Evolutionary conservation across 1,140 invertebrate genomes (phyloP).

Genomic region (Apis laboriosa): DNA sequence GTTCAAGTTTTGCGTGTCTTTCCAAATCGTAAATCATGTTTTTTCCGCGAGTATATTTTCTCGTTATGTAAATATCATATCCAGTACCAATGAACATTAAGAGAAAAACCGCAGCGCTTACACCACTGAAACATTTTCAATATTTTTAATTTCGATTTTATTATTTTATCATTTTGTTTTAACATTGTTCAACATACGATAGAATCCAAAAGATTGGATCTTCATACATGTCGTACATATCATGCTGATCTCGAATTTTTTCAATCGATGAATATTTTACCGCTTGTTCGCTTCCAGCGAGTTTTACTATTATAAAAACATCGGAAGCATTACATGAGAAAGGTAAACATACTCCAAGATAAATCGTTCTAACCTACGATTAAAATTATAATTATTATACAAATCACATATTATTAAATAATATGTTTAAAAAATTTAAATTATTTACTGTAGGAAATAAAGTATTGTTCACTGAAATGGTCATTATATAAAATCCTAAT

Average conservation of each 20-base stretch:
- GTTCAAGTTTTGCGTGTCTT: constrained; percentile 76
- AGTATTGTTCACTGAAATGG: constrained; percentile 81
- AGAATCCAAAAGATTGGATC: constrained; percentile 88
- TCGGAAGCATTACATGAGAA: constrained; percentile 84
- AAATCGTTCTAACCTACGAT: constrained; percentile 79
- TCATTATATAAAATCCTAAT: constrained; percentile 83
- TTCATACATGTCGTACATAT: constrained; percentile 84
- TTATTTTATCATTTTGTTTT: background rate
- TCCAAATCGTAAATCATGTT: constrained; percentile 73
- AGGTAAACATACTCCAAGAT: constrained; percentile 88
- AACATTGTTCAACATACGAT: constrained; percentile 81
- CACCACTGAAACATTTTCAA: constrained; percentile 80
- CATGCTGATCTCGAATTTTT: constrained; percentile 85
- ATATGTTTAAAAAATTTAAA: background rate
- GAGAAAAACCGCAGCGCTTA: constrained; percentile 81
- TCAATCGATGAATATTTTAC: constrained; percentile 68
- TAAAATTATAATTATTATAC: background rate
- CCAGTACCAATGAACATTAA: constrained; percentile 83
- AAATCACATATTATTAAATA: background rate
- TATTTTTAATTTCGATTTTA: background rate
- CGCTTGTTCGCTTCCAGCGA: constrained; percentile 75
- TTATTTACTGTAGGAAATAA: constrained; percentile 77
- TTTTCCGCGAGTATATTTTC: constrained; percentile 62
- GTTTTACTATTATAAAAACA: constrained; percentile 82
- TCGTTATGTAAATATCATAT: constrained; percentile 76